Evolutionary conservation across 2,888 invertebrate genomes (phyloP).

Genomic region (Phorcus lineatus): DNA sequence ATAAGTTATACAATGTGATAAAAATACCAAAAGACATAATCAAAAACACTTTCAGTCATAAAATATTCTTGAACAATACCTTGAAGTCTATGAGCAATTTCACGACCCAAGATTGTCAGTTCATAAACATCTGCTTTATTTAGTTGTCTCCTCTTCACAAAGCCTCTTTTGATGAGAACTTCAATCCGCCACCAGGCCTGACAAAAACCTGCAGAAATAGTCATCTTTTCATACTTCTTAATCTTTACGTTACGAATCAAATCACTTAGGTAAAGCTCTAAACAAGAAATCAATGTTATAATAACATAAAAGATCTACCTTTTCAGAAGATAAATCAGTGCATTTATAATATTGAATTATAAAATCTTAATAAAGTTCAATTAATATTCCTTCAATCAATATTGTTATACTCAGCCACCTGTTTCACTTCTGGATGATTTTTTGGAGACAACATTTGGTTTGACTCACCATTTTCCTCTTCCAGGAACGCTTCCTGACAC

Average conservation of each 20-base stretch:
- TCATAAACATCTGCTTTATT: slow-evolving; percentile 52
- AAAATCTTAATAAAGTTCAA: no score
- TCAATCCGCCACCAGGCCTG: slow-evolving; percentile 58
- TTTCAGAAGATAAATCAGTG: no score
- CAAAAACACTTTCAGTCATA: background rate
- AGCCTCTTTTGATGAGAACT: slow-evolving; percentile 51
- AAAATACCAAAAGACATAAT: background rate
- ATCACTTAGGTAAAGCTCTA: no score
- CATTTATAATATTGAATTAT: no score
- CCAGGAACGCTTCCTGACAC: slow-evolving; percentile 49
- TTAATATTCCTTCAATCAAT: no score
- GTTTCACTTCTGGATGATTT: no score
- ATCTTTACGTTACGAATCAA: no score
- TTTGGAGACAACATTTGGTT: no score
- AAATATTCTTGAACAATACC: background rate
- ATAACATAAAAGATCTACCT: no score
- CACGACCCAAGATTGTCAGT: slow-evolving; percentile 47
- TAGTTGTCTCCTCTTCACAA: slow-evolving; percentile 46
- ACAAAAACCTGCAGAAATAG: slow-evolving; percentile 49
- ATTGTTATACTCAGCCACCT: no score
- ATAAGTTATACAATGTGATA: background rate
- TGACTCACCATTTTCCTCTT: background rate
- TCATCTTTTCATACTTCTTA: no score
- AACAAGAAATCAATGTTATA: no score
- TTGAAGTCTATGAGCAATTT: slow-evolving; percentile 31